Conservation (phyloP, 2,113 vertebrate genomes). For the Xiphophorus maculatus region DNA sequence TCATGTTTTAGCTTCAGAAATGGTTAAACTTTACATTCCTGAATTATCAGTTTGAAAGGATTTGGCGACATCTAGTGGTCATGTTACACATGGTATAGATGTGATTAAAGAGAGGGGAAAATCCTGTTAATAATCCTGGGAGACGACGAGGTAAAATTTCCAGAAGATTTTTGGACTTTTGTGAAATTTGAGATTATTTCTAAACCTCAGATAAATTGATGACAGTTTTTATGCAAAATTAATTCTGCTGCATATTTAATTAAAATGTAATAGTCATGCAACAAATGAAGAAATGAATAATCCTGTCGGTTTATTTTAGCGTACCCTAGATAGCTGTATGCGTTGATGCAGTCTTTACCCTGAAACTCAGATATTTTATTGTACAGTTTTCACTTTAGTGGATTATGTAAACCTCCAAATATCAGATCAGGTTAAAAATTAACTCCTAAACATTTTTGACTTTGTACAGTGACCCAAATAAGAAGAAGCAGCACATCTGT, state of each 20-base stretch:
- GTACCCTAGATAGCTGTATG: background rate
- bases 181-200: too few species aligned
- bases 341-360: background rate
- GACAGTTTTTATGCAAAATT: background rate
- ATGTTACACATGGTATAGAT: too few species aligned
- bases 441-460: background rate
- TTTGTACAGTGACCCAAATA: conserved; percentile 84
- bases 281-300: too few species aligned
- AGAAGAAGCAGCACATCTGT: conserved; percentile 98
- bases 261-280: too few species aligned
- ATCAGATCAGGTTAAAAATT: background rate
- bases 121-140: background rate
- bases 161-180: too few species aligned
- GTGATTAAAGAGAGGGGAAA: background rate
- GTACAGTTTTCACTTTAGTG: too few species aligned
- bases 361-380: background rate
- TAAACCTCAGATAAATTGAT: background rate
- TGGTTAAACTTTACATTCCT: too few species aligned
- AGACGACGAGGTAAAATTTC: too few species aligned
- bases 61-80: background rate
- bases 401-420: background rate
- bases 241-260: too few species aligned
- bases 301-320: background rate
- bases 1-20: too few species aligned
- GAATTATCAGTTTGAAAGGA: background rate